Percentiles rank a stretch among this genome's conserved stretches.
These are phyloP conservation scores for Eubucco bourcierii DNA, from an alignment of 2,113 vertebrate species.

Conservation along the genomic window DNA sequence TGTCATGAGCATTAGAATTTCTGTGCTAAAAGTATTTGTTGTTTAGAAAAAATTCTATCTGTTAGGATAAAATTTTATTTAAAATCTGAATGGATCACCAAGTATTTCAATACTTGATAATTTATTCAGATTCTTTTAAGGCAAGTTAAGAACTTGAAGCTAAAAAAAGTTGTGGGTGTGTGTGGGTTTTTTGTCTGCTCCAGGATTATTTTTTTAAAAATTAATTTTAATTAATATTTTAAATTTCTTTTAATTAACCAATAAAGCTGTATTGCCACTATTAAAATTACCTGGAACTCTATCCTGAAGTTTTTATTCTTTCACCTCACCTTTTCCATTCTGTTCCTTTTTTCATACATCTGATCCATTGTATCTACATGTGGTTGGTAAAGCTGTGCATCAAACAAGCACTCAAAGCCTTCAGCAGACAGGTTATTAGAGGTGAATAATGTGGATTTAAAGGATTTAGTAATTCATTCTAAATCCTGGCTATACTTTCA, in stretches of 20 bases:
- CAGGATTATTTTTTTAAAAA: neutral
- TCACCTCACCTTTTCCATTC: too few species aligned
- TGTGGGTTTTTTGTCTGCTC: neutral
- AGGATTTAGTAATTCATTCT: constrained; percentile 62
- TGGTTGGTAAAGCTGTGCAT: constrained; percentile 32
- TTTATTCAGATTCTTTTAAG: neutral
- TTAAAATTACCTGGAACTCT: constrained; percentile 1
- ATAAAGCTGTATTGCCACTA: neutral
- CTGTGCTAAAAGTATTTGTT: neutral
- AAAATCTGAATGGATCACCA: neutral
- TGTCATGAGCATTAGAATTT: neutral
- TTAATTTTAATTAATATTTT: neutral
- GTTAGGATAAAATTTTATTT: neutral
- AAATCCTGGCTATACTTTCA: constrained; percentile 54
- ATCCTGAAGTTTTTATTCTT: neutral
- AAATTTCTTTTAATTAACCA: neutral
- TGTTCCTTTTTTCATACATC: neutral
- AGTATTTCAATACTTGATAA: neutral
- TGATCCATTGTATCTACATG: constrained; percentile 36
- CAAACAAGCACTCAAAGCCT: constrained; percentile 26
- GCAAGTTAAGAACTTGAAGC: neutral
- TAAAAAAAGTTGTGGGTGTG: neutral
- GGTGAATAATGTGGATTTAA: constrained; percentile 66
- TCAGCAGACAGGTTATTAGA: constrained; percentile 51
- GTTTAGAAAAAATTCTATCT: neutral